Evolutionary conservation across 2,888 invertebrate species (phyloP), one percentile per base, ranked within the genome.

Genomic region (Anthoptus insignis): DNA sequence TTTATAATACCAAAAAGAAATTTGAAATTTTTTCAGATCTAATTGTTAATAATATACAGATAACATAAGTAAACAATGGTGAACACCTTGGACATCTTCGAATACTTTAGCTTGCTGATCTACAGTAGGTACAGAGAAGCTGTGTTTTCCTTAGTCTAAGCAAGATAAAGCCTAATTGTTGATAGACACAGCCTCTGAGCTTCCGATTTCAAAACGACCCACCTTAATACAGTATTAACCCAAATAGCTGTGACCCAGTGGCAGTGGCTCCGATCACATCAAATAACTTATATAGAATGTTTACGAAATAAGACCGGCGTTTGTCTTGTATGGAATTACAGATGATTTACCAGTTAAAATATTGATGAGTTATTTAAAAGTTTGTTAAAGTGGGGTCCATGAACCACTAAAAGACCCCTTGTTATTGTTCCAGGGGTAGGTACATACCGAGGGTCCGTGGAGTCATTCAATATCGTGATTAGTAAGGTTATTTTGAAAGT

Each of bases 191-290:
- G 54, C 19, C 37, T 54, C 45, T 37, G 37, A 37, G 49, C 54
- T 54, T 56, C 37, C 47, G 54, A 63, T 63, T 63, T 56, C 53
- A 56, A 49, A 63, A 63, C 47, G 54, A 63, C 56, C 49, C 49
- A 39, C 49, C 29, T 56, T 63, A 63, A 63, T 63, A 63, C 47
- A 49, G 56, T 63, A 56, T 56, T 63, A 63, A 56, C 56, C 56
- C 49, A 56, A 56, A 63, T 63, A 47, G 49, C 63, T 63, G 21
- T 56, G 63, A 56, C 63, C 63, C 29, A 56, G 56, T 49, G 49
- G 14, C 49, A 6, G 34, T 56, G 47, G 34, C 45, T n/a, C n/a
- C n/a, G n/a, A 54, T 45, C 22, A 61, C 22, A 53, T 53, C 32
- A 54, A 54, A 53, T 53, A 34, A 58, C 21, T 29, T 32, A 45